A percentile compares a stretch with the other conserved stretches of the same genome.
Evolutionary conservation across 2,113 vertebrate genomes (phyloP).

Genomic region (Stigmatopora nigra): DNA sequence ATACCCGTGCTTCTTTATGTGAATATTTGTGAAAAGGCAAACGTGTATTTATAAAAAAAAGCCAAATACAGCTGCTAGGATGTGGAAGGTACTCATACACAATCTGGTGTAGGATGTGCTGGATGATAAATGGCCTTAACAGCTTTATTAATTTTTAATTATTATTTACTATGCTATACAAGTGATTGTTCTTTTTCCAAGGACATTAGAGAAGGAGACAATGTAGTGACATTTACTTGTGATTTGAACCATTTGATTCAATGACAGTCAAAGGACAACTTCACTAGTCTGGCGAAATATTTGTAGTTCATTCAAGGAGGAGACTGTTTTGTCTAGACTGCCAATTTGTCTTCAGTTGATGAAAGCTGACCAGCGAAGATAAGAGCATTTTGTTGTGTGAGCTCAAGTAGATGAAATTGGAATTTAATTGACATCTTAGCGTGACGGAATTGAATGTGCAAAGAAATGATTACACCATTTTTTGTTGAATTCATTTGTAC

Average conservation of each 20-base stretch:
- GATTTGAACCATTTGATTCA: neutral
- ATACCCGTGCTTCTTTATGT: neutral
- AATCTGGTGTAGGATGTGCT: neutral
- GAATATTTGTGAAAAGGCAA: neutral
- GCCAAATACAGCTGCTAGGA: neutral
- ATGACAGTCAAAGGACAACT: slow-evolving; percentile 6
- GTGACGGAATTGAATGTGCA: slow-evolving; percentile 1
- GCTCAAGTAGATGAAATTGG: slow-evolving; percentile 9
- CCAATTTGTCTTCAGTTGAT: slow-evolving; percentile 17
- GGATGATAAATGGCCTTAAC: neutral
- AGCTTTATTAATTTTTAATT: too few species aligned
- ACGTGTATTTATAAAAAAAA: neutral
- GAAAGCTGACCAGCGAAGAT: slow-evolving; percentile 36
- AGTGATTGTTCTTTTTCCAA: neutral
- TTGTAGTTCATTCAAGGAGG: slow-evolving; percentile 7
- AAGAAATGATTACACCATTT: neutral
- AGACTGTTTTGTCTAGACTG: slow-evolving; percentile 3
- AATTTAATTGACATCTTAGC: slow-evolving; percentile 32
- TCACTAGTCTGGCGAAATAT: neutral
- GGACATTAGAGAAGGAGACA: neutral
- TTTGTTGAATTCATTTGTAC: neutral
- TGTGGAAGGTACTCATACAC: neutral
- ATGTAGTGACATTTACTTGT: neutral
- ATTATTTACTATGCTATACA: too few species aligned
- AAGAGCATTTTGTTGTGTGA: slow-evolving; percentile 26